phyloP scores from a whole-genome alignment of 2,797 vertebrate species.

The Chloroceryle amazona region DNA sequence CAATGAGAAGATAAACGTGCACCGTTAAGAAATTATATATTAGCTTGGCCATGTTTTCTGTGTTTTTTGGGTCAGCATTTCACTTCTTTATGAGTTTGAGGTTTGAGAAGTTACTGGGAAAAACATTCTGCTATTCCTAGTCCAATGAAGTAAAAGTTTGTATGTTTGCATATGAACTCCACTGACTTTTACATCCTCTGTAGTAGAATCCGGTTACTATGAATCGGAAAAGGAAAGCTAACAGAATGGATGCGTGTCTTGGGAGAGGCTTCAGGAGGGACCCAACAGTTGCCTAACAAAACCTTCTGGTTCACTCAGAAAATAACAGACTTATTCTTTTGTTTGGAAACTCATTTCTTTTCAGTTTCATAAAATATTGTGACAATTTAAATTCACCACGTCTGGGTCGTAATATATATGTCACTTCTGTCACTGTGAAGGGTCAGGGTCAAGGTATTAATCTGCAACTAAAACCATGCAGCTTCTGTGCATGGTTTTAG shows the following conservation, averaged over 20 bases:
- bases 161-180: not conserved
- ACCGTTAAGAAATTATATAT: not conserved
- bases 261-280: not conserved
- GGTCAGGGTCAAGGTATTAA: conserved; percentile 15
- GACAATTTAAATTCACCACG: not conserved
- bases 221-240: conserved; percentile 10
- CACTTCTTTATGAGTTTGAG: conserved; percentile 15
- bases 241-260: not conserved
- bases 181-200: not conserved
- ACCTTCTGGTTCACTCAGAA: not conserved
- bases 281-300: not conserved
- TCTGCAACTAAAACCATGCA: not conserved
- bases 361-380: not conserved
- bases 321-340: conserved; percentile 18
- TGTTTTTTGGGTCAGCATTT: conserved; percentile 30
- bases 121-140: conserved; percentile 7
- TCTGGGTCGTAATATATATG: not conserved
- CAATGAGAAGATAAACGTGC: not conserved
- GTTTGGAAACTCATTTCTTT: not conserved
- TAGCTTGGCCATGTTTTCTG: conserved; percentile 23
- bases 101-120: conserved; percentile 34
- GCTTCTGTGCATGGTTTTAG: conserved; percentile 48
- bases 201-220: not conserved
- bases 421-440: conserved; percentile 1
- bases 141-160: conserved; percentile 25